Evolutionary conservation across 2,888 invertebrate species (phyloP).

Genomic region (Calameuta idolon): DNA sequence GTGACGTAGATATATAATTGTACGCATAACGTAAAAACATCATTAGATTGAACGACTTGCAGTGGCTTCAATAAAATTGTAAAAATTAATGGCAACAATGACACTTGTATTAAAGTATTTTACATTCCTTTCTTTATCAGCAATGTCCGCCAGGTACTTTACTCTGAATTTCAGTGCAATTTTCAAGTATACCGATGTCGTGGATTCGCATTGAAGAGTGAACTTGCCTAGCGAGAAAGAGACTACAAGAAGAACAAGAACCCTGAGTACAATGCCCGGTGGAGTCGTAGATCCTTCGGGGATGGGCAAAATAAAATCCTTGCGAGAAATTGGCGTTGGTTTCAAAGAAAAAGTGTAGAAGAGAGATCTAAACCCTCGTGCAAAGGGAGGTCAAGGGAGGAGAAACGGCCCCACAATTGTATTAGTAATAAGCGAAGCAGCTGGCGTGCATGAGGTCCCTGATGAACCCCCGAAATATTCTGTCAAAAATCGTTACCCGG

Average conservation of each 20-base stretch:
- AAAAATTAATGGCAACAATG: not conserved
- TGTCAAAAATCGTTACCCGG: slow-evolving; percentile 32
- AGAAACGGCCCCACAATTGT: not conserved
- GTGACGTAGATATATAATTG: not conserved
- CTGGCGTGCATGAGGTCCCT: slow-evolving; percentile 6
- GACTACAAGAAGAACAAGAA: not conserved
- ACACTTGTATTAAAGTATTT: not conserved
- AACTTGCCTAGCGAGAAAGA: not conserved
- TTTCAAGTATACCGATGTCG: not conserved
- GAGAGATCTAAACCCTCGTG: not conserved
- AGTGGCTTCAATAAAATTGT: not conserved
- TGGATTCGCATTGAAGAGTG: not conserved
- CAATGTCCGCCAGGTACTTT: not conserved
- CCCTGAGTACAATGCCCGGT: not conserved
- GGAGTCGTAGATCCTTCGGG: not conserved
- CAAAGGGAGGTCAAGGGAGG: not conserved
- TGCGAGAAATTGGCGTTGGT: not conserved
- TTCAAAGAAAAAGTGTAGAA: not conserved
- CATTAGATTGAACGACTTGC: not conserved
- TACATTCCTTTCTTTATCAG: not conserved
- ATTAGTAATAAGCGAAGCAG: slow-evolving; percentile 2
- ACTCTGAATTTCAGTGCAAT: not conserved
- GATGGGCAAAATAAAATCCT: not conserved
- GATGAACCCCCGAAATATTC: slow-evolving; percentile 29
- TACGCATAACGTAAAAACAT: not conserved